phyloP scores from a whole-genome alignment of 2,113 vertebrate species.

The Hemiprocne comata region DNA sequence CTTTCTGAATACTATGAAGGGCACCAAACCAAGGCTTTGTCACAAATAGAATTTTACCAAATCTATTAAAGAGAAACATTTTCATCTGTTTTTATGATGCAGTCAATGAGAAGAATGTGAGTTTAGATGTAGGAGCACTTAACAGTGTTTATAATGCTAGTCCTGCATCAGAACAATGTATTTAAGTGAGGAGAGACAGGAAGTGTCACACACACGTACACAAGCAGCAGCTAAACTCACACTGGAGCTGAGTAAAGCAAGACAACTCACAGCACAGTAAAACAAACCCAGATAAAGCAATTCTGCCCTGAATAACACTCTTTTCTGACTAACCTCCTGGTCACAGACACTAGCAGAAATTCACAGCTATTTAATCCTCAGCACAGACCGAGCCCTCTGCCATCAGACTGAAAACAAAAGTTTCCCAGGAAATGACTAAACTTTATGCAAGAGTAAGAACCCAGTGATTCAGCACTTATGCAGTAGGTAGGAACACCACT shows the following conservation, averaged over 20 bases:
- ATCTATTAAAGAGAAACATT: neutral
- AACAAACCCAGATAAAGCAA: neutral
- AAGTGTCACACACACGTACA: rapidly evolving
- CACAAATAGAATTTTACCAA: neutral
- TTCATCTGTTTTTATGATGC: neutral
- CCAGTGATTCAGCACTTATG: conserved; percentile 31
- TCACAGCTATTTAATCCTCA: rapidly evolving
- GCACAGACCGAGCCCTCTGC: neutral
- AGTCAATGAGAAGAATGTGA: neutral
- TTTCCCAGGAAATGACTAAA: conserved; percentile 44
- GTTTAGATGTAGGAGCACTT: neutral
- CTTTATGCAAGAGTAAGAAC: neutral
- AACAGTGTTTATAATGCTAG: neutral
- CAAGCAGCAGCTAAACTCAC: neutral
- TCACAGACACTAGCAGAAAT: neutral
- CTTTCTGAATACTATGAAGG: neutral
- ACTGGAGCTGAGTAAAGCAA: neutral
- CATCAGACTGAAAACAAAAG: neutral
- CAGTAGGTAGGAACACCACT: neutral
- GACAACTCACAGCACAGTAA: neutral
- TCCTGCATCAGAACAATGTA: neutral
- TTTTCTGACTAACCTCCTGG: neutral
- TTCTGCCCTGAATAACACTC: neutral
- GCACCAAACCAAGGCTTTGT: neutral
- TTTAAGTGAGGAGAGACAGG: neutral